These are phyloP conservation scores for Macrobrachium nipponense DNA, from an alignment of 1,140 invertebrate genomes.

Conservation along the genomic window DNA sequence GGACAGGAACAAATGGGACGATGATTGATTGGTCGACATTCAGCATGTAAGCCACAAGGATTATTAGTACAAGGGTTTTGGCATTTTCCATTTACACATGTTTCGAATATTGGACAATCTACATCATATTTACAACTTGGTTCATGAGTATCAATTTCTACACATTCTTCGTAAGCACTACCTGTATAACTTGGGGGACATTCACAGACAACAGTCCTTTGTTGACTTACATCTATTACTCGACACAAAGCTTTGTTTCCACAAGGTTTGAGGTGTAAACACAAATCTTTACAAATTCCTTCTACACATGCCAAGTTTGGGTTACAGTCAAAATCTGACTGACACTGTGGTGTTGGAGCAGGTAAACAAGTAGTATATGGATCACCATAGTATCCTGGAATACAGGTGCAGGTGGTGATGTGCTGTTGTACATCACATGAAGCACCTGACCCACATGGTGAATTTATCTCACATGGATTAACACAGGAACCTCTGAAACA, in stretches of 20 bases:
- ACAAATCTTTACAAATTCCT: conserved; percentile 67
- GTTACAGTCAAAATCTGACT: conserved; percentile 66
- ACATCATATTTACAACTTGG: conserved; percentile 85
- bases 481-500: conserved; percentile 82
- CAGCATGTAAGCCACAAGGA: conserved; percentile 84
- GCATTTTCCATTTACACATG: conserved; percentile 86
- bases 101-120: conserved; percentile 84
- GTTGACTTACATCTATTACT: conserved; percentile 63
- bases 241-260: conserved; percentile 66
- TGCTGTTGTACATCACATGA: conserved; percentile 84
- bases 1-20: conserved; percentile 80
- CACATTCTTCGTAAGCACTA: conserved; percentile 42
- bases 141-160: conserved; percentile 70
- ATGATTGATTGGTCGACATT: conserved; percentile 76
- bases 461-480: conserved; percentile 78
- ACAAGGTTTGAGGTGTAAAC: conserved; percentile 66
- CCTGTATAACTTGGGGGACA: conserved; percentile 59
- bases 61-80: conserved; percentile 82
- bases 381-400: conserved; percentile 81
- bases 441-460: conserved; percentile 81
- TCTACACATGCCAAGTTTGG: conserved; percentile 66
- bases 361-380: conserved; percentile 81
- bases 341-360: conserved; percentile 69
- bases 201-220: conserved; percentile 65
- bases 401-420: conserved; percentile 84